Evolutionary conservation across 2,113 vertebrate species (phyloP).

Genomic region (Apeltes quadracus): DNA sequence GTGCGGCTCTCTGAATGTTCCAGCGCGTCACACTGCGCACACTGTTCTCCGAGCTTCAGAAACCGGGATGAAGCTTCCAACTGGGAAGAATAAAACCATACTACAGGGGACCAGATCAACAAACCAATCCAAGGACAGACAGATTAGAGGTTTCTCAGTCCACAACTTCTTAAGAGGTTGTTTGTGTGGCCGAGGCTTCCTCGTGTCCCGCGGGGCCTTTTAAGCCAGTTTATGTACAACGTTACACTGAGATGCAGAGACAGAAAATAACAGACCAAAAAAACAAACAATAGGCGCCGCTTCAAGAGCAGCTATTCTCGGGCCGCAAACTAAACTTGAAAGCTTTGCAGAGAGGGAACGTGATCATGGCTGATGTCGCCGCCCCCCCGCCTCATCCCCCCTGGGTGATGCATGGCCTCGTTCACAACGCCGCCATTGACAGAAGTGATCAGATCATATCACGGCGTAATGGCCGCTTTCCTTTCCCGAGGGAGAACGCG

Average conservation of each 20-base stretch:
- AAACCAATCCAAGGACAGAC: not conserved
- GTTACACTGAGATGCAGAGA: constrained; percentile 10
- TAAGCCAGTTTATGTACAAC: not conserved
- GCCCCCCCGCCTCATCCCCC: constrained; percentile 52
- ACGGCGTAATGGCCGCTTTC: constrained; percentile 66
- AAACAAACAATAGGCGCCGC: not conserved
- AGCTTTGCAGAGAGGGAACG: constrained; percentile 25
- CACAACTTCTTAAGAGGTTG: constrained; percentile 1
- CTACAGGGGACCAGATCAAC: not conserved
- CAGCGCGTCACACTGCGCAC: constrained; percentile 11
- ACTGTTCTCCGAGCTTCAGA: constrained; percentile 18
- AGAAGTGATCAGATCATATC: constrained; percentile 68
- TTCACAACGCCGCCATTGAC: constrained; percentile 55
- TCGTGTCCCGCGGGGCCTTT: constrained; percentile 12
- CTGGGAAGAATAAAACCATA: constrained; percentile 11
- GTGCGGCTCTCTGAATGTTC: constrained; percentile 24
- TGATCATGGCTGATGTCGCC: constrained; percentile 48
- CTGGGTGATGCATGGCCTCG: constrained; percentile 44
- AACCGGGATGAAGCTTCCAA: constrained; percentile 12
- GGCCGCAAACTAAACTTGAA: constrained; percentile 43
- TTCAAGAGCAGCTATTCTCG: constrained; percentile 41
- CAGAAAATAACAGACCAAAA: constrained; percentile 10
- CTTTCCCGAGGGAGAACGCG: constrained; percentile 43
- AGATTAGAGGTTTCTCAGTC: constrained; percentile 12
- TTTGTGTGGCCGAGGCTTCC: not conserved